Evolutionary conservation across 2,888 invertebrate genomes (phyloP).

Genomic region (Eupithecia dodoneata): DNA sequence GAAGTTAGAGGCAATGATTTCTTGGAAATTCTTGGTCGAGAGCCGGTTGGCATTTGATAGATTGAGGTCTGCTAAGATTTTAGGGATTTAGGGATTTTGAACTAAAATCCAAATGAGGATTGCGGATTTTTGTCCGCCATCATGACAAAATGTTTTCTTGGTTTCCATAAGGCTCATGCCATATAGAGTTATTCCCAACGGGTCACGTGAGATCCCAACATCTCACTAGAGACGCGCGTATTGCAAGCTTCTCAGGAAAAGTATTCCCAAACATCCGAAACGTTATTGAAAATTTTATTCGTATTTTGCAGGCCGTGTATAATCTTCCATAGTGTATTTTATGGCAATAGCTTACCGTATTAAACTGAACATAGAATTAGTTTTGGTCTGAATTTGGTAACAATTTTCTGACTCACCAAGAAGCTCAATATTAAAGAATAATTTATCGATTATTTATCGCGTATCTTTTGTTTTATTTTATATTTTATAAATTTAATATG

Average conservation of each 20-base stretch:
- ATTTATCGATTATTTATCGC: no score
- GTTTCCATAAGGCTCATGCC: neutral
- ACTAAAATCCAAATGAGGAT: no score
- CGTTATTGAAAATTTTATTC: no score
- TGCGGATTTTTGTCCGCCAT: neutral
- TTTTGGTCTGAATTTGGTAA: neutral
- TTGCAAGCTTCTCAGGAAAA: no score
- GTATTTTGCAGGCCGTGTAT: neutral
- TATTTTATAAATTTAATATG: no score
- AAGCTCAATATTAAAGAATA: no score
- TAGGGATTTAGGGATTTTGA: neutral
- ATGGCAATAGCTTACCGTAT: neutral
- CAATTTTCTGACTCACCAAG: neutral
- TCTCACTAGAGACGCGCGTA: no score
- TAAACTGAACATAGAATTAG: neutral
- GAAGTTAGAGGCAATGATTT: constrained; percentile 57
- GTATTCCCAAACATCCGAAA: no score
- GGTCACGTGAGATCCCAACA: no score
- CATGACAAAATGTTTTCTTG: neutral
- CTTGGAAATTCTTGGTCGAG: constrained; percentile 54
- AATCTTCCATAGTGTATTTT: neutral
- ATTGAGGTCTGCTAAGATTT: constrained; percentile 4
- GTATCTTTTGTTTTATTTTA: no score
- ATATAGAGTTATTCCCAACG: no score
- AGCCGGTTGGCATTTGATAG: constrained; percentile 19